Conservation (phyloP, 2,113 vertebrate species). For the Polyodon spathula region DNA sequence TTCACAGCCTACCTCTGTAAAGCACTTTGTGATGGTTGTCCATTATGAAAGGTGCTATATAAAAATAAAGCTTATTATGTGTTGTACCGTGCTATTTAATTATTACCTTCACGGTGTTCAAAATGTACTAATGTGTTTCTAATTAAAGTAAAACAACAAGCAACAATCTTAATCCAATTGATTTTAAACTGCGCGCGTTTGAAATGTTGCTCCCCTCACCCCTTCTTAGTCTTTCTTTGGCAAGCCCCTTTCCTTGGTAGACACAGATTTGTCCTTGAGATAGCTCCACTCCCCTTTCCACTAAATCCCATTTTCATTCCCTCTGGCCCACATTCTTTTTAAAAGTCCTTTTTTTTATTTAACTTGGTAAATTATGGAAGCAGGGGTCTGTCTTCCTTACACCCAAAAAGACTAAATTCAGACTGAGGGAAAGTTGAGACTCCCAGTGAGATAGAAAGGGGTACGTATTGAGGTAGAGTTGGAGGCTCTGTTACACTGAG, state of each 20-base stretch:
- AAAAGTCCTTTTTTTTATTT: background rate
- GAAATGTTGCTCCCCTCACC: background rate
- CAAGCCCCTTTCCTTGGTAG: slow-evolving; percentile 1
- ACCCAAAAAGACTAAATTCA: too few relatives aligned
- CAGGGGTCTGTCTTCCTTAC: background rate
- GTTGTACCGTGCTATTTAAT: background rate
- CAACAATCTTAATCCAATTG: background rate
- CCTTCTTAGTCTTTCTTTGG: background rate
- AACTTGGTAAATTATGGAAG: background rate
- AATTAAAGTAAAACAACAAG: slow-evolving; percentile 5
- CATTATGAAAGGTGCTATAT: too few relatives aligned
- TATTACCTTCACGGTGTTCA: background rate
- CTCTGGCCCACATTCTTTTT: slow-evolving; percentile 1
- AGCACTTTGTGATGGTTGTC: too few relatives aligned
- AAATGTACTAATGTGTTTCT: slow-evolving; percentile 1
- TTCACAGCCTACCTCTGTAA: too few relatives aligned
- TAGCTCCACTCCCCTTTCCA: background rate
- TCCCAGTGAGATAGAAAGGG: too few relatives aligned
- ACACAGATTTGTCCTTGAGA: background rate
- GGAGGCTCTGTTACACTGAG: too few relatives aligned
- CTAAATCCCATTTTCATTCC: background rate
- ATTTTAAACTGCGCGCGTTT: background rate
- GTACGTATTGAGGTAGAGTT: too few relatives aligned
- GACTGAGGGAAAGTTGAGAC: too few relatives aligned
- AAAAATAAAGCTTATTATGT: too few relatives aligned